Evolutionary conservation across 2,888 invertebrate species (phyloP), one percentile per base, ranked within the genome.

Genomic region (Nomada fabriciana): DNA sequence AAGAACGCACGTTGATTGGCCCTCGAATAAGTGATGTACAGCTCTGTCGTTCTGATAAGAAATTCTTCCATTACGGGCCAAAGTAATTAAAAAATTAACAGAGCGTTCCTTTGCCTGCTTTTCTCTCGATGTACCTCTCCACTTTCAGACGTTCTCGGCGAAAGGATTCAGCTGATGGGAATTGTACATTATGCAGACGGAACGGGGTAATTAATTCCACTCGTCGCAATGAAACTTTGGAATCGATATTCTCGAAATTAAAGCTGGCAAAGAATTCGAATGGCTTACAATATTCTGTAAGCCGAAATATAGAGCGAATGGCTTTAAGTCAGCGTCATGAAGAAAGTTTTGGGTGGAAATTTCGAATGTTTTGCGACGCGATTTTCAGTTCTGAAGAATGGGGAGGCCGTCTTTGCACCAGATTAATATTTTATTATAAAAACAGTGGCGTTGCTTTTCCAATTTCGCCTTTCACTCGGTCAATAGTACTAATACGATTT

Each of bases 61-160:
- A 73, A 73, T 57, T 59, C 57, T 15, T 55, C 55, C 43, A 63
- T 72, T 55, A 55, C 43, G 4, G 18, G 23, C 20, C 20, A 43
- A 72, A 53, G 63, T 72, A 55, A 53, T 72, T 63, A 63, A 63
- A 55, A 64, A 20, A 55, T 63, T 55, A 63, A 43, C 53, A 55
- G n/a, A 15, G 23, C 68, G 23, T 57, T 36, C 15, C 18, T 10
- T 25, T 57, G 11, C 47, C 3, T 7, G 0, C 29, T 29, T 29
- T 20, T 36, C 29, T n/a, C 43, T 7, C 23, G 15, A 36, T 20
- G 20, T 15, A 18, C 20, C 11, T 11, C n/a, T 25, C 50, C 23
- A 7, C 13, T 43, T 55, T 55, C 29, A 20, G n/a, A 53, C 18
- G 55, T 23, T 57, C 15, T 9, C 43, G 4, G 29, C 23, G 25